Base-by-base conservation (phyloP, 2,888 invertebrate species). In the Caradrina clavipalpis region DNA sequence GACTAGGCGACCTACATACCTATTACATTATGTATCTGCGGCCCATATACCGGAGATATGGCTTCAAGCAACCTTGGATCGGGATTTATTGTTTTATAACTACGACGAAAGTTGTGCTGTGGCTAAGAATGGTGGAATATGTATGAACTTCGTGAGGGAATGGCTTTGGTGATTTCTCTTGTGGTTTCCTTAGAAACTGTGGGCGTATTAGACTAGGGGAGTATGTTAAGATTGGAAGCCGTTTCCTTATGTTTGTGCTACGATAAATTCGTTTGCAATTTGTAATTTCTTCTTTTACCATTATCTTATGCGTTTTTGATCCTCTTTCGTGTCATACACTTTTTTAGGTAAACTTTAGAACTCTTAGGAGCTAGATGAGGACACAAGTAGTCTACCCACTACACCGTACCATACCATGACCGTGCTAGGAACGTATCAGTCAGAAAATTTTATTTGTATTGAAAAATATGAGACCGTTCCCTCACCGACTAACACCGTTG, bases 1-100 rank as follows among this genome's bases (percentile, higher is more conserved):
- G 87, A 88, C 83, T 87, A 84, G 85, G 85, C 86, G 80, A 76
- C 76, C 84, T 72, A 82, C 76, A 76, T 81, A 74, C 69, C 70
- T 76, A 80, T 61, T 73, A 78, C 61, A 72, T 80, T 63, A 73
- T 80, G 69, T 80, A 76, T 55, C 47, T 49, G 54, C 22, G 65
- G 22, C 10, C 45, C 54, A 78, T 62, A 69, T 80, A 59, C 67
- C 55, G 39, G 47, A 71, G 69, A 78, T 81, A 81, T 74, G 71
- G 73, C 57, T 68, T 60, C 64, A 67, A 73, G 55, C 54, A 83
- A 65, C 70, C 76, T 70, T 79, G 57, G 53, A 17, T 2, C 11
- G 3, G 22, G 62, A 82, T 81, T 78, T 82, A 80, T 83, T 80
- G 72, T 80, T 76, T 78, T 76, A 78, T 68, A 78, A 69, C 69